phyloP scores from a whole-genome alignment of 2,888 invertebrate species.

The Siphonodentalium dalli region DNA sequence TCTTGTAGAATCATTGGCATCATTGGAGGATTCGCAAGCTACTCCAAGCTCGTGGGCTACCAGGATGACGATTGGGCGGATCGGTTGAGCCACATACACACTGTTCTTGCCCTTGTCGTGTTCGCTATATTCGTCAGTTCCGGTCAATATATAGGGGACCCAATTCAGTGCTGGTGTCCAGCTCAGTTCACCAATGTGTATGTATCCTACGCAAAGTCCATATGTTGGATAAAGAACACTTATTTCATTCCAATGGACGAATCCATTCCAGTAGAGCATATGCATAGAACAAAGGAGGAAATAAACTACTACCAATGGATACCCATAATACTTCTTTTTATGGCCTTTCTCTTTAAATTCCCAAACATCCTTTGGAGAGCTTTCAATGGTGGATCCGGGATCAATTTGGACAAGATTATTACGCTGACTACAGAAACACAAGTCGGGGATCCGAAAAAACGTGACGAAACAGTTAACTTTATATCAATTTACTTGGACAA shows the following conservation, averaged over 20 bases:
- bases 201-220: constrained; percentile 63
- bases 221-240: constrained; percentile 60
- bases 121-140: constrained; percentile 53
- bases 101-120: constrained; percentile 47
- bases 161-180: constrained; percentile 57
- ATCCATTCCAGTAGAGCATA: constrained; percentile 42
- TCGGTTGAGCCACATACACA: constrained; percentile 51
- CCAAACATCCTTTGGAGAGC: constrained; percentile 67
- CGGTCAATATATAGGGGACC: constrained; percentile 52
- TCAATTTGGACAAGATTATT: constrained; percentile 54
- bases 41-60: constrained; percentile 47
- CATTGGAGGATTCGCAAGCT: constrained; percentile 49
- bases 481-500: constrained; percentile 51
- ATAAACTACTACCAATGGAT: constrained; percentile 62
- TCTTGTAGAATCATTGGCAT: constrained; percentile 43
- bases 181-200: constrained; percentile 58
- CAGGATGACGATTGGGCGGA: constrained; percentile 56
- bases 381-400: constrained; percentile 52
- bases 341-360: constrained; percentile 67
- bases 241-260: constrained; percentile 57
- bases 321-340: constrained; percentile 66
- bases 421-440: constrained; percentile 46
- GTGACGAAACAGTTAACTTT: constrained; percentile 45
- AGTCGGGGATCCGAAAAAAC: constrained; percentile 41
- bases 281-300: constrained; percentile 41